Base-by-base conservation (phyloP, 2,888 invertebrate species). In the Hydrotaea diabolus region DNA sequence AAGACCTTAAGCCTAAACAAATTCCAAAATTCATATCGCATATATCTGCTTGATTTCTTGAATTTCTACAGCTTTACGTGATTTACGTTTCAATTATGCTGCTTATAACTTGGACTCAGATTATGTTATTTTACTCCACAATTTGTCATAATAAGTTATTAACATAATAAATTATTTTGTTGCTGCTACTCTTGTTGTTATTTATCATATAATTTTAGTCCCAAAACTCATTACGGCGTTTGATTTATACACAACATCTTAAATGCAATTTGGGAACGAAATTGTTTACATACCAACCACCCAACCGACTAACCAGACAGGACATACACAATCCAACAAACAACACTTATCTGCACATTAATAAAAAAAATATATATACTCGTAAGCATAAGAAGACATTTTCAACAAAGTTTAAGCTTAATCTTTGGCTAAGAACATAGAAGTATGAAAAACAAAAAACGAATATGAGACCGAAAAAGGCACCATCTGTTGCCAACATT, bases 221-320 rank as follows among this genome's bases (percentile, higher is more conserved):
- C 59, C 26, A 23, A 59, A 59, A 59, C 23, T 26, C 59, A 59
- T 59, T 23, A 59, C 26, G 59, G 26, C 26, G 3, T 15, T 23
- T 26, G 59, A 59, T 59, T 59, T 59, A 59, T 26, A 13, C 15
- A 59, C 59, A 55, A 59, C n/a, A 59, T 59, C 59, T 26, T 2
- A 59, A 59, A 66, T 59, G 17, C 11, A n/a, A 55, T 53, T 36
- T 39, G 9, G 39, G 39, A 39, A 39, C 3, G 9, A 39, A 39
- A 19, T 13, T n/a, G n/a, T 49, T 8, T 49, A 49, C 49, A n/a
- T 49, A 31, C 13, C 39, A 39, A n/a, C n/a, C n/a, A n/a, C n/a
- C n/a, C n/a, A n/a, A n/a, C n/a, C n/a, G 2, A 31, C 31, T 31
- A 2, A 31, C 31, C 31, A 31, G 3, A 31, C 31, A 31, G 3